A percentile compares a stretch with the other conserved stretches of the same genome.
These are phyloP conservation scores for Drosophila pectinifera DNA, from an alignment of 1,140 invertebrate genomes.

Conservation along the genomic window DNA sequence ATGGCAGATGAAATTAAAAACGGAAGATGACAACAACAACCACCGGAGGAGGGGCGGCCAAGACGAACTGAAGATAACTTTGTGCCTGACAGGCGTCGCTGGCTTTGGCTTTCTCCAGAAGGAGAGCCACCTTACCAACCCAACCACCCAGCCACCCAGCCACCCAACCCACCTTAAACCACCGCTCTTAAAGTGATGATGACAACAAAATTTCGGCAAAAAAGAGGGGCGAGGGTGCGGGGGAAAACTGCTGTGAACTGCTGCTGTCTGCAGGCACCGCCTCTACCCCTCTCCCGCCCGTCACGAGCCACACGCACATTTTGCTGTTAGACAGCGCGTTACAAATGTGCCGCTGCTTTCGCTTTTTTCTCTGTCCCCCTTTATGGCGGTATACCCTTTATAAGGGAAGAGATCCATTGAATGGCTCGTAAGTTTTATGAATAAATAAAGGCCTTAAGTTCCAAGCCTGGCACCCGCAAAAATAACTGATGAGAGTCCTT, in stretches of 20 bases:
- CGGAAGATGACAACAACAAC: constrained; percentile 67
- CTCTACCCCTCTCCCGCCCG: neutral
- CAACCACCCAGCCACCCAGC: neutral
- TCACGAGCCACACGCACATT: constrained; percentile 76
- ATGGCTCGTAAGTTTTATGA: neutral
- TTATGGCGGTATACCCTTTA: constrained; percentile 23
- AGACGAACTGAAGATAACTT: constrained; percentile 72
- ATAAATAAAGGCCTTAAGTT: neutral
- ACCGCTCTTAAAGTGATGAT: constrained; percentile 73
- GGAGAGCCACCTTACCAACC: constrained; percentile 31
- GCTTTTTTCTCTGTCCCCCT: constrained; percentile 13
- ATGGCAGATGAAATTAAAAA: constrained; percentile 83
- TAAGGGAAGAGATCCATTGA: neutral
- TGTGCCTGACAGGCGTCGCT: constrained; percentile 71
- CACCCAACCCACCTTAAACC: constrained; percentile 12
- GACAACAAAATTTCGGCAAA: constrained; percentile 81
- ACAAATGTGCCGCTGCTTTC: constrained; percentile 66
- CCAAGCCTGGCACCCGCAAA: neutral
- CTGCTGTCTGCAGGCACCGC: constrained; percentile 33
- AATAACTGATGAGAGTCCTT: neutral
- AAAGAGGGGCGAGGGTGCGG: constrained; percentile 14
- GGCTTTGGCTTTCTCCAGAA: constrained; percentile 29
- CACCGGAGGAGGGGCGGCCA: constrained; percentile 19
- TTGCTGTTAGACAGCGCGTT: constrained; percentile 76
- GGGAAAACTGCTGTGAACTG: constrained; percentile 29